Evolutionary conservation across 2,113 vertebrate species (phyloP), one percentile per base, ranked within the genome.

Genomic region (Odontesthes bonariensis): DNA sequence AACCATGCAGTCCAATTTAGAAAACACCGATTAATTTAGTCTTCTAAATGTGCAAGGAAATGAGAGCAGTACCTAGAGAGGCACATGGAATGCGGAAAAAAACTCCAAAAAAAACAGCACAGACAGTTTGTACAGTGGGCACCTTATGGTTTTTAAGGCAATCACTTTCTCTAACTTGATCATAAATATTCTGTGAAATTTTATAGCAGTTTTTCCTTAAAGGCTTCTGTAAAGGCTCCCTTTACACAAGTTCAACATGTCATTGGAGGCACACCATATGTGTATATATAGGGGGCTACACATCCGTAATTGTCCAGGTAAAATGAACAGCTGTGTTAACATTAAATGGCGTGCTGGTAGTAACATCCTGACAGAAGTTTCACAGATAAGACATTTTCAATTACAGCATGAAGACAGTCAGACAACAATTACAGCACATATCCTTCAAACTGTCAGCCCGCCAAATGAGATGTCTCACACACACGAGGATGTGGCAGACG

Each of bases 361-460:
- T 81, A 81, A 81, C 83, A 77, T 75, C 86, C 65, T 38, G 53
- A 49, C 61, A 52, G 77, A 86, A 77, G 54, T 80, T 81, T 79
- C 67, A 69, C 84, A 67, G 59, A 52, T 62, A 68, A 87, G 86
- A 88, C 84, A 75, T 88, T 91, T 92, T 92, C 83, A 93, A 89
- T 92, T 91, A 92, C 81, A 76, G 61, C 66, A 79, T 64, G 82
- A 79, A 77, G 66, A 82, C 49, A 83, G 87, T 85, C 82, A 70
- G 84, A 79, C 58, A 86, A 84, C 84, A 88, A 86, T 89, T 91
- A 91, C 81, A 82, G 79, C 82, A 86, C 78, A 86, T 87, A 83
- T 90, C 84, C 74, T 78, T 88, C 86, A 88, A 76, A 31, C 73
- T 90, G 86, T 87, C 92, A 86, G 60, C 63, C 27, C 33, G 4